phyloP scores from a whole-genome alignment of 2,797 vertebrate genomes.

The Neopelma chrysocephalum region DNA sequence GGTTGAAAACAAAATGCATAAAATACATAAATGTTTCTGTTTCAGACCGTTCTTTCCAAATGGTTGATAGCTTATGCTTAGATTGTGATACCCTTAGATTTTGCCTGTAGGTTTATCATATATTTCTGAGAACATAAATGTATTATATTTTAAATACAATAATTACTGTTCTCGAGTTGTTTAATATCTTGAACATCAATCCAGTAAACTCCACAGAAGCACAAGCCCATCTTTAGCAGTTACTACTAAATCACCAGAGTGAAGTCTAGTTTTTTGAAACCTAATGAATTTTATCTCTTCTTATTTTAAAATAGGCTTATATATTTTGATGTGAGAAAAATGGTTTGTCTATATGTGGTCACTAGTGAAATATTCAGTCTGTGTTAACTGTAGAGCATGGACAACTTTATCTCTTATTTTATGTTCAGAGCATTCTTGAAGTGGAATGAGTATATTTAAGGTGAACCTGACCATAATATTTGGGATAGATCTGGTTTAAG shows the following conservation, averaged over 20 bases:
- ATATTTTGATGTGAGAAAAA: not conserved
- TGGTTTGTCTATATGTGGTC: accelerated
- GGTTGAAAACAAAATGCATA: not conserved
- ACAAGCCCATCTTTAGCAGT: not conserved
- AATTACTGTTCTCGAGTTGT: not conserved
- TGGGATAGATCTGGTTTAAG: conserved; percentile 28
- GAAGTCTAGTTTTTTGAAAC: not conserved
- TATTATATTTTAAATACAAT: not conserved
- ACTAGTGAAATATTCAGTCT: not conserved
- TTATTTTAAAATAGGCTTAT: not conserved
- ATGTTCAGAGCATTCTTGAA: too few species aligned
- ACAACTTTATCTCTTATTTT: not conserved
- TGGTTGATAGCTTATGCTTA: not conserved
- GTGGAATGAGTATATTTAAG: not conserved
- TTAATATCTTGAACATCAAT: not conserved
- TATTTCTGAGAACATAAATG: not conserved
- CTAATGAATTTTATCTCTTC: not conserved
- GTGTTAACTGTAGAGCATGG: not conserved
- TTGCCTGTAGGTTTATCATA: not conserved
- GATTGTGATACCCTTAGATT: not conserved
- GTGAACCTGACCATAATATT: not conserved
- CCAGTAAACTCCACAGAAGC: not conserved
- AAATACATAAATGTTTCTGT: not conserved
- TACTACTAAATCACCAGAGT: not conserved
- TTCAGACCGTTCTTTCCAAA: not conserved